Percentiles rank a stretch among this genome's conserved stretches.
These are phyloP conservation scores for Mellilla xanthometata DNA, from an alignment of 2,888 invertebrate species.

Conservation along the genomic window DNA sequence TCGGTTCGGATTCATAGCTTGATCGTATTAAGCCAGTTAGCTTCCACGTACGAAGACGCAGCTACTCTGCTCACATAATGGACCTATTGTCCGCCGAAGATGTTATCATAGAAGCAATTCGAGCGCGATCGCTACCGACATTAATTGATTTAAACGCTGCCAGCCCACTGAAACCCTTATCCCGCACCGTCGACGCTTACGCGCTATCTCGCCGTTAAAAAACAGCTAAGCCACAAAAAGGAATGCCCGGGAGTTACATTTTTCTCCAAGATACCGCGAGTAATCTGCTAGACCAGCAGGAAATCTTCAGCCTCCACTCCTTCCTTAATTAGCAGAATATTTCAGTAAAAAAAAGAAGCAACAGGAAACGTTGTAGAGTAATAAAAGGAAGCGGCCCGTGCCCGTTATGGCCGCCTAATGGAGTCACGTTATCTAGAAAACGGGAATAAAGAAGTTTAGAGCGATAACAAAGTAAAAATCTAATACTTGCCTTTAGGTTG, in stretches of 20 bases:
- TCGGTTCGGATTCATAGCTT: constrained; percentile 50
- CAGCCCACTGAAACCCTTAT: constrained; percentile 1
- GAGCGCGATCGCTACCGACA: constrained; percentile 44
- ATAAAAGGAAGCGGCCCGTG: constrained; percentile 65
- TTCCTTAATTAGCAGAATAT: constrained; percentile 79
- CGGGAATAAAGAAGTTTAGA: constrained; percentile 49
- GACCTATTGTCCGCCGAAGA: constrained; percentile 63
- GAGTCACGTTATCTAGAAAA: constrained; percentile 55
- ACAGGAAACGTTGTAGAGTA: constrained; percentile 66
- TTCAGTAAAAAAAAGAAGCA: constrained; percentile 68
- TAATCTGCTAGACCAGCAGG: constrained; percentile 74
- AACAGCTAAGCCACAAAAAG: constrained; percentile 60
- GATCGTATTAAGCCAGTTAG: constrained; percentile 52
- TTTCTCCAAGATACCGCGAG: constrained; percentile 64
- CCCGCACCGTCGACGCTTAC: constrained; percentile 19
- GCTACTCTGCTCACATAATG: constrained; percentile 54
- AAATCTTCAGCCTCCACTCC: constrained; percentile 74
- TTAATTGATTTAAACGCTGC: constrained; percentile 47
- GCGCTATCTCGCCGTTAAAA: constrained; percentile 40
- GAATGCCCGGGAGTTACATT: constrained; percentile 58
- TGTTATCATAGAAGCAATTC: constrained; percentile 59
- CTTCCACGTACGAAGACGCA: constrained; percentile 52
- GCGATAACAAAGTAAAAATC: constrained; percentile 32
- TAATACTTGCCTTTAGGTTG: constrained; percentile 21
- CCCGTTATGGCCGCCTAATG: constrained; percentile 62